Evolutionary conservation across 2,888 invertebrate genomes (phyloP), one percentile per base, ranked within the genome.

Genomic region (Drosophila greeni): DNA sequence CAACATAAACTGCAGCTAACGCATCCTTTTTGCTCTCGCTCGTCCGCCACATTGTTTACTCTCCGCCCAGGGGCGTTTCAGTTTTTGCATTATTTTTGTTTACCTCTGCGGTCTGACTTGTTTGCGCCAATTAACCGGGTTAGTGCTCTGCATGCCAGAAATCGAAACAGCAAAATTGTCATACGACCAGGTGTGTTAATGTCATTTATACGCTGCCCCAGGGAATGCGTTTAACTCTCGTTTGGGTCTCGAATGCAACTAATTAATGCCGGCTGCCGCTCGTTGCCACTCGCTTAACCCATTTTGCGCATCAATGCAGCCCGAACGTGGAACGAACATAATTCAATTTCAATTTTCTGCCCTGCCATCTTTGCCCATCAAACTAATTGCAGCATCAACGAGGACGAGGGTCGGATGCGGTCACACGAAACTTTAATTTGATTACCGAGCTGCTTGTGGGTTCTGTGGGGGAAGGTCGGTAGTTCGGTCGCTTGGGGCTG

Each of bases 391-490:
- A 57, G 56, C 65, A 76, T 65, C 71, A 66, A 61, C 43, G 42
- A 31, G 14, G 45, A 20, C 20, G 66, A 52, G 53, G 61, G 66
- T 69, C 49, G 66, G 70, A 65, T 69, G 61, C 58, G 57, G 42
- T 57, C 53, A 54, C 54, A 70, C 58, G 42, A 54, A 82, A 71
- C 61, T 67, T 59, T 73, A 83, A 79, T 83, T 77, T 61, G 64
- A 81, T 80, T 71, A 73, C 65, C 49, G 29, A 51, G 52, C 36
- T 57, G 66, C 43, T 62, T 65, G 60, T 36, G 58, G 60, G 49
- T 26, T 40, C 29, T 40, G 66, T n/a, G 42, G 51, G 42, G 51
- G 31, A 49, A 5, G 7, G 33, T 31, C 31, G 33, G 7, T n/a
- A n/a, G 33, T 26, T 37, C 18, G 59, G 31, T 43, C 14, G 37